Evolutionary conservation across 2,113 vertebrate species (phyloP).

Genomic region (Upupa epops): DNA sequence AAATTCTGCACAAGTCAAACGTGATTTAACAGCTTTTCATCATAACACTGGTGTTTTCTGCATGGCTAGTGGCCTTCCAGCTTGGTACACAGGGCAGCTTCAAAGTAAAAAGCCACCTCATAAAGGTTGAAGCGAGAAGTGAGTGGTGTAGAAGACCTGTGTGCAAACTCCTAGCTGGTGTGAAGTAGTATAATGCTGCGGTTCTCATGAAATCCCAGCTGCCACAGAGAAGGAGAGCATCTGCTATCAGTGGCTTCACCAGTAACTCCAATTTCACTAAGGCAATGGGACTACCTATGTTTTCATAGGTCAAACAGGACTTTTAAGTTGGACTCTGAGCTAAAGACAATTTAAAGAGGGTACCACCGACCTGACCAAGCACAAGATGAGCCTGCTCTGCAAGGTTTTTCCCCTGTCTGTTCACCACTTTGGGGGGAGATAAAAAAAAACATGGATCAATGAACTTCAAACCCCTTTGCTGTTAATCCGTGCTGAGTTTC

Average conservation of each 20-base stretch:
- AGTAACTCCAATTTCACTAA: background rate
- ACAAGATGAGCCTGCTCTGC: background rate
- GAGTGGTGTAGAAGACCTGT: background rate
- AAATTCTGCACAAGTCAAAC: slow-evolving; percentile 45
- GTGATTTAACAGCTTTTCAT: slow-evolving; percentile 56
- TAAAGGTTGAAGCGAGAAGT: slow-evolving; percentile 15
- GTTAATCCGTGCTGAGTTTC: slow-evolving; percentile 30
- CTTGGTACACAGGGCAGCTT: background rate
- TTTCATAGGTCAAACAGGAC: background rate
- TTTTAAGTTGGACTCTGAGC: background rate
- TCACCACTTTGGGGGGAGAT: background rate
- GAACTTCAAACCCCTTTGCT: slow-evolving; percentile 22
- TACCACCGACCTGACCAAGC: background rate
- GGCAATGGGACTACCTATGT: background rate
- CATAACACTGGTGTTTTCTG: slow-evolving; percentile 22
- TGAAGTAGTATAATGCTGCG: background rate
- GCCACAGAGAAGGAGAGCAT: background rate
- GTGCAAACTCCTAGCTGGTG: background rate
- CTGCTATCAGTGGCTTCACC: background rate
- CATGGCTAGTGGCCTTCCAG: slow-evolving; percentile 8
- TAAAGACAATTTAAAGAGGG: background rate
- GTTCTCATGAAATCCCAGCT: background rate
- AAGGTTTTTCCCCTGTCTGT: background rate
- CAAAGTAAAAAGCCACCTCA: slow-evolving; percentile 10
- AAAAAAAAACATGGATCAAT: background rate